Evolutionary conservation across 37 sponge, comb jelly and placozoan genomes (phyloP).

Genomic region (Trichoplax adhaerens): DNA sequence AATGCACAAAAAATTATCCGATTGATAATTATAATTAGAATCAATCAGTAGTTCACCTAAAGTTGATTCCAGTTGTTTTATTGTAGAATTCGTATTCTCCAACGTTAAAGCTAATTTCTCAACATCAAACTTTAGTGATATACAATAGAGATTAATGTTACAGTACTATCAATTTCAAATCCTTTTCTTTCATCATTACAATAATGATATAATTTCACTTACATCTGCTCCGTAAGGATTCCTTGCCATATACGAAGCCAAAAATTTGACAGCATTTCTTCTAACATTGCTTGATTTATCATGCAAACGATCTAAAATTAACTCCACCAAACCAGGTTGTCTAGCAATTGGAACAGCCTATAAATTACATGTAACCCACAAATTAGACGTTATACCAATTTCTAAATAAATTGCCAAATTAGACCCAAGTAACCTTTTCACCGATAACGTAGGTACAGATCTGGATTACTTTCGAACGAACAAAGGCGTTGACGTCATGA

Average conservation of each 20-base stretch:
- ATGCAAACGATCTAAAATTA: slow-evolving; percentile 36
- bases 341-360: slow-evolving; percentile 57
- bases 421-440: slow-evolving; percentile 20
- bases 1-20: no score
- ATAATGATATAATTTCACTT: background rate
- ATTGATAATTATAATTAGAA: no score
- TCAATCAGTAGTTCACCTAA: no score
- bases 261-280: slow-evolving; percentile 55
- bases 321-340: slow-evolving; percentile 27
- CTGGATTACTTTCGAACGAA: slow-evolving; percentile 64
- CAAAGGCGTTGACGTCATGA: slow-evolving; percentile 92
- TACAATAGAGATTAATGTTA: no score
- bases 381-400: no score
- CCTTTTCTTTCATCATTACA: no score
- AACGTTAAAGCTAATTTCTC: no score
- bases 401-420: no score
- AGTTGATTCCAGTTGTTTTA: no score
- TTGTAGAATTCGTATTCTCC: no score
- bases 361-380: background rate
- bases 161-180: no score
- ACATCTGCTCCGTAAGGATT: slow-evolving; percentile 76
- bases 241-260: slow-evolving; percentile 29
- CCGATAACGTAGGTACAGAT: slow-evolving; percentile 42
- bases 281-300: slow-evolving; percentile 76
- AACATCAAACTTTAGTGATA: no score